Evolutionary conservation across 2,888 invertebrate genomes (phyloP), one percentile per base, ranked within the genome.

Genomic region (Exephanes ischioxanthus): DNA sequence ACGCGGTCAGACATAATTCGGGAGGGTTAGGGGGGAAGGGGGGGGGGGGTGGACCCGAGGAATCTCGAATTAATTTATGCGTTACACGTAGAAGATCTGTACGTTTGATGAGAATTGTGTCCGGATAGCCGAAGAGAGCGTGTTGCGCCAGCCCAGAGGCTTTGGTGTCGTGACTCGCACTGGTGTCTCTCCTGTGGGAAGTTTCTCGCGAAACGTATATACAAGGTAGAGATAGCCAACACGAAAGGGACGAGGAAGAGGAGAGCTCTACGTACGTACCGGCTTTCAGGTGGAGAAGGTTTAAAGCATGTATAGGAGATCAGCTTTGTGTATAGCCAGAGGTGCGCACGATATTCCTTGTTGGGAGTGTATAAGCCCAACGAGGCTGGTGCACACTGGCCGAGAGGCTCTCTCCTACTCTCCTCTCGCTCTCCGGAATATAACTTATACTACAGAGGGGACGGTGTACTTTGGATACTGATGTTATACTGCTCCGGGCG

Each of bases 161-260:
- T 78, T 33, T 86, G 80, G 83, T 83, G 86, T 86, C 86, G 80
- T 80, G 86, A 83, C 83, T 83, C 83, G 86, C 77, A 86, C 86
- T 86, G 86, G 73, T 77, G 58, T 70, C 68, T 83, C 70, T 81
- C 53, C 77, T 75, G 48, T 26, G 37, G 63, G 48, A 58, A 80
- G 63, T 80, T 30, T 76, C 61, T 80, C 73, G 83, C 80, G 71
- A 80, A 83, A 80, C 22, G 63, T 83, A 76, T 68, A 68, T 77
- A 77, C 51, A 70, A 63, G 14, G 67, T 41, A 55, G 73, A 77
- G 76, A 66, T 55, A 72, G 67, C 80, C 26, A 48, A 77, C 51
- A 61, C 66, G 70, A 22, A 70, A 58, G 75, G 70, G 73, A 80
- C 67, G 67, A 83, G 67, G 51, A 67, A 30, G 77, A 77, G 67